Evolutionary conservation across 2,888 invertebrate species (phyloP).

Genomic region (Xanthostigma xanthostigma): DNA sequence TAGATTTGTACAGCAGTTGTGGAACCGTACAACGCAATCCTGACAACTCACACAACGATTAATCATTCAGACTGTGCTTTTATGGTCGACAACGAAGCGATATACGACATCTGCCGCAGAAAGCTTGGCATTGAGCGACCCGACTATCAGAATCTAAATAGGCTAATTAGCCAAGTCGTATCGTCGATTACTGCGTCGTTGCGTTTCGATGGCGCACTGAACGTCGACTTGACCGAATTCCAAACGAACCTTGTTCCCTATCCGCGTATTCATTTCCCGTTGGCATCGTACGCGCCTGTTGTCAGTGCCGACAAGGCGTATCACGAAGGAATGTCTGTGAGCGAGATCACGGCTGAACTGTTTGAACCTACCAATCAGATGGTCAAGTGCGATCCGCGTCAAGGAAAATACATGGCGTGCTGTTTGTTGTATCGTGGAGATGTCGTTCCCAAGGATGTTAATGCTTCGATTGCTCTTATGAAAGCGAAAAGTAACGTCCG

Average conservation of each 20-base stretch:
- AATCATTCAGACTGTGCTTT: conserved; percentile 81
- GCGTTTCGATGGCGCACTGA: conserved; percentile 76
- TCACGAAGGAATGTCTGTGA: conserved; percentile 61
- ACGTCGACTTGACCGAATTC: conserved; percentile 82
- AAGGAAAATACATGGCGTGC: conserved; percentile 82
- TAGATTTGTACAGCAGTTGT: conserved; percentile 84
- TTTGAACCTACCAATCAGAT: conserved; percentile 84
- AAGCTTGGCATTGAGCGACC: conserved; percentile 73
- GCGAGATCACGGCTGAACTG: conserved; percentile 73
- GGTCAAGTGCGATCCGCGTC: conserved; percentile 76
- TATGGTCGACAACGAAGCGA: conserved; percentile 92
- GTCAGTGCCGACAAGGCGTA: conserved; percentile 57
- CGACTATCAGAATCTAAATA: conserved; percentile 70
- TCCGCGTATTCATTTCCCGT: conserved; percentile 81
- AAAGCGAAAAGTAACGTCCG: conserved; percentile 62
- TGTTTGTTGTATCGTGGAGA: conserved; percentile 79
- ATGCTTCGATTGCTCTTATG: conserved; percentile 65
- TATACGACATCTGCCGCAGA: conserved; percentile 80
- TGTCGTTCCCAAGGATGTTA: conserved; percentile 80
- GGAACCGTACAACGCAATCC: conserved; percentile 83
- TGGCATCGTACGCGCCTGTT: conserved; percentile 56
- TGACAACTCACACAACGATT: conserved; percentile 84
- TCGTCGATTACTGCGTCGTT: conserved; percentile 79
- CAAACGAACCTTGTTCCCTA: conserved; percentile 86
- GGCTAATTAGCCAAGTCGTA: conserved; percentile 72